Base-by-base conservation (phyloP, 1,140 invertebrate species). In the Drosophila obscura region DNA sequence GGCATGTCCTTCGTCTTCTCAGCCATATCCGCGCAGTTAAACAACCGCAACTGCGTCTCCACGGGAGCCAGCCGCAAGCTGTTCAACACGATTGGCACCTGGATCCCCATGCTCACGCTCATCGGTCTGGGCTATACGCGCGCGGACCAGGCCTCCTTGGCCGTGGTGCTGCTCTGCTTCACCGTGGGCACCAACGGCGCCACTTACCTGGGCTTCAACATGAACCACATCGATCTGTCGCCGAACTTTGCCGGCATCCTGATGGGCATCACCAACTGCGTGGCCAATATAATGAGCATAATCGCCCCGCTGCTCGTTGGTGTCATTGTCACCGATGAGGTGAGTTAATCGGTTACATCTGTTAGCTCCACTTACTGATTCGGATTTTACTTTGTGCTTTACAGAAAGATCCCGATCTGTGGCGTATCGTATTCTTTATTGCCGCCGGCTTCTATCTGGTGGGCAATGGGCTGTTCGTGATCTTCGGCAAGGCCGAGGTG, bases 101-200 rank as follows among this genome's bases (percentile, higher is more conserved):
- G 94, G 72, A 91, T 94, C 22, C 94, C 95, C n/a, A 94, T 94
- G 26, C 57, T 94, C 3, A 94, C 94, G 1, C 79, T 96, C 8
- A 91, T 96, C 11, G 93, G 91, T 0, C 88, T 96, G 9, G 35
- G 93, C 93, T 2, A 95, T 95, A 93, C 96, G 93, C 92, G 61
- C 93, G 61, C 83, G 0, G 75, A 91, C 35, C 57, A 94, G 57
- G 88, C 92, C 15, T 90, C 78, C 2, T 52, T 94, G 28, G 94
- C 95, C 0, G 94, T 96, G 2, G 77, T 81, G 0, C 88, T 96
- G 19, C 91, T 96, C 0, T 93, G 94, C 0, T 74, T 95, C 0
- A 95, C 96, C 1, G 96, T 97, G 5, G 95, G 96, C 2, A 92
- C 96, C 4, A 97, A 97, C 69, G 95, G 96, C 8, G 95, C 95